Conservation (phyloP, 2,888 invertebrate species). For the Helleia helle region DNA sequence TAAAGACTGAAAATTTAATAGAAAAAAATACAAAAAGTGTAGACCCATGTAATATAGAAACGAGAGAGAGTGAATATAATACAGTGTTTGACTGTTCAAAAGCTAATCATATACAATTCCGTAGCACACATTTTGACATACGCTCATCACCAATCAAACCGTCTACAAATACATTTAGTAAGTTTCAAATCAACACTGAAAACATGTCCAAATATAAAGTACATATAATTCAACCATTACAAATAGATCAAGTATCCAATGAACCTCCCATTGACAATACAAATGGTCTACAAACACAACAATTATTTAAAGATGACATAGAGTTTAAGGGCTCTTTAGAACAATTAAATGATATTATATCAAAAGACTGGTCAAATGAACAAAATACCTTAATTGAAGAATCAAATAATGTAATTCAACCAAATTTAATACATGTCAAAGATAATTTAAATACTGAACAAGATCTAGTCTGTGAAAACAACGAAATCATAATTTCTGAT, state of each 20-base stretch:
- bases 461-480: slow-evolving; percentile 16
- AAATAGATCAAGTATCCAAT: slow-evolving; percentile 26
- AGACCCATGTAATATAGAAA: slow-evolving; percentile 14
- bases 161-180: slow-evolving; percentile 50
- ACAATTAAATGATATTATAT: slow-evolving; percentile 33
- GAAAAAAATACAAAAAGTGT: slow-evolving; percentile 13
- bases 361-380: slow-evolving; percentile 35
- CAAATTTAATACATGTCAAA: slow-evolving; percentile 41
- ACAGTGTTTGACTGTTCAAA: slow-evolving; percentile 22
- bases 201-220: slow-evolving; percentile 49
- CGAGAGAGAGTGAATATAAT: slow-evolving; percentile 4
- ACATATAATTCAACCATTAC: slow-evolving; percentile 44
- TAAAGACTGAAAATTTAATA: slow-evolving; percentile 19
- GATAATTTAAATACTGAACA: slow-evolving; percentile 24
- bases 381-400: slow-evolving; percentile 32
- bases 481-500: slow-evolving; percentile 22
- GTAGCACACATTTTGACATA: slow-evolving; percentile 62
- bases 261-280: slow-evolving; percentile 16
- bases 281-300: slow-evolving; percentile 15
- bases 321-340: slow-evolving; percentile 28
- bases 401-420: slow-evolving; percentile 31
- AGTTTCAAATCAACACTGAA: slow-evolving; percentile 57
- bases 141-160: slow-evolving; percentile 62
- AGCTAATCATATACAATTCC: slow-evolving; percentile 44
- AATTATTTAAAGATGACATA: slow-evolving; percentile 10